Base-by-base conservation (phyloP, 2,113 vertebrate species). In the rabbit (Oryctolagus cuniculus) region DNA sequence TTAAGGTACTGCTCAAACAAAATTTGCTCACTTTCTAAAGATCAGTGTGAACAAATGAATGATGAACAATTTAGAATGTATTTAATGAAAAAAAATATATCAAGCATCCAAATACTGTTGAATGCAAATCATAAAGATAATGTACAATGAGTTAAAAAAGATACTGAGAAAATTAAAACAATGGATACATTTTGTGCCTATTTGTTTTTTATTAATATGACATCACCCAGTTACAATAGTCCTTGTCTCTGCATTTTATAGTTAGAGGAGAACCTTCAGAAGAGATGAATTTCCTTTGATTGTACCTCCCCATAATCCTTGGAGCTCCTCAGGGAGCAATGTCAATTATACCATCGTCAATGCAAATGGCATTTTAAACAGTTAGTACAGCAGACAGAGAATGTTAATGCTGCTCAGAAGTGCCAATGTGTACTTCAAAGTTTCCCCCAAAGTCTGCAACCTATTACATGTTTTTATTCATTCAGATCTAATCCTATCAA, bases 301-400 rank as follows among this genome's bases (percentile, higher is more conserved):
- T 97, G 94, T 38, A 92, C 89, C 93, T 98, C 97, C 93, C 95
- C 95, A 91, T 95, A 97, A 96, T 96, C 93, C 96, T 95, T 94
- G 93, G 88, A 81, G 96, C 89, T 98, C 98, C 97, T 94, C 27
- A 4, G 96, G 97, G 97, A 98, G 96, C 97, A 96, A 97, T 98
- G 98, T 97, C 98, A 98, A 97, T 98, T 98, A 98, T 79, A 94
- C 77, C 83, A 98, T 96, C 93, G 79, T 98, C 97, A 98, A 98
- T 91, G 97, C 95, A 98, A 98, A 98, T 97, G 92, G 97, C 94
- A 98, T 98, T 98, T 98, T 98, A 98, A 98, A 98, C 97, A 98
- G 96, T 92, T 49, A 87, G 93, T 89, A 91, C 94, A 93, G 96
- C 49, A 95, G 91, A 49, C 91, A 80, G 44, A 58, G 98, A 98